A percentile compares a stretch with the other conserved stretches of the same genome.
Evolutionary conservation across 2,113 vertebrate genomes (phyloP).

Genomic region (Nannospalax galili): DNA sequence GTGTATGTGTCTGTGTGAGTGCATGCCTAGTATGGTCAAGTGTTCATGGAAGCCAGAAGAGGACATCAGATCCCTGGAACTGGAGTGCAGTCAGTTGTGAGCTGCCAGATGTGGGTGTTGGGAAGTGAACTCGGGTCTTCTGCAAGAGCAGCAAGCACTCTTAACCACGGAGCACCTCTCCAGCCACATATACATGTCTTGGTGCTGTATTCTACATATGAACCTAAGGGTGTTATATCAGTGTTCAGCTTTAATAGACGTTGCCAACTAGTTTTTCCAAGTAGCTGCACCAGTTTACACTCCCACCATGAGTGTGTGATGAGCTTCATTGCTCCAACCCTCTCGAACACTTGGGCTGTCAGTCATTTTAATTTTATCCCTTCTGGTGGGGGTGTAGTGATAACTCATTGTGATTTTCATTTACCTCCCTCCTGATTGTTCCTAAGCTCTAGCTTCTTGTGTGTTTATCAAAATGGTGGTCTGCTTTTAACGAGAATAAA

Average conservation of each 20-base stretch:
- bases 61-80: too few species aligned
- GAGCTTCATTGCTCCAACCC: constrained; percentile 2
- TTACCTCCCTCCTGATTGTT: constrained; percentile 44
- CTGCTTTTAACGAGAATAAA: background rate
- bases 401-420: constrained; percentile 59
- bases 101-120: too few species aligned
- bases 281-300: constrained; percentile 47
- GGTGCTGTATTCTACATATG: background rate
- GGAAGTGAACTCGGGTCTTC: too few species aligned
- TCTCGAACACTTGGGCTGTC: constrained; percentile 56
- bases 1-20: too few species aligned
- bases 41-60: too few species aligned
- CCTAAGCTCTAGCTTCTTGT: background rate
- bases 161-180: too few species aligned
- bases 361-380: constrained; percentile 74
- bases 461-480: constrained; percentile 27
- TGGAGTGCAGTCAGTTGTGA: too few species aligned
- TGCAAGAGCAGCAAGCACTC: background rate
- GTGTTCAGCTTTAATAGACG: constrained; percentile 36
- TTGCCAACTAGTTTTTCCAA: constrained; percentile 60
- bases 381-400: constrained; percentile 34
- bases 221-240: background rate
- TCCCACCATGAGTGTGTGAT: constrained; percentile 62
- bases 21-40: too few species aligned
- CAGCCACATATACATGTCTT: background rate